These are phyloP conservation scores for Callithrix jacchus DNA, from an alignment of 2,113 vertebrate species.

Conservation along the genomic window DNA sequence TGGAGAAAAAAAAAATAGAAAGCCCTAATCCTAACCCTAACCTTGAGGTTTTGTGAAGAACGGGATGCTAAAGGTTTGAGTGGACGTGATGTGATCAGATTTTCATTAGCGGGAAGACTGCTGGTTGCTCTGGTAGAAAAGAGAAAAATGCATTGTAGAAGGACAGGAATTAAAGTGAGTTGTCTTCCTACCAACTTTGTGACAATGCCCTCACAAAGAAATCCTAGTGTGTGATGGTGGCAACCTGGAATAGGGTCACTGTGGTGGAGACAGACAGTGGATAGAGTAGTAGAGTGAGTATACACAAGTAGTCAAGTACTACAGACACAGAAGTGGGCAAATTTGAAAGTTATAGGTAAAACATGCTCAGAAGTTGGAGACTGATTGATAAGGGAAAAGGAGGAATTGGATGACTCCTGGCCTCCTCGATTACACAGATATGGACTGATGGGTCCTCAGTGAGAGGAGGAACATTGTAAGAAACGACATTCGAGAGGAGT, in stretches of 20 bases:
- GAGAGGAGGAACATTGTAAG: not conserved
- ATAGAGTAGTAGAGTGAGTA: accelerated
- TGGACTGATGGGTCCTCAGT: accelerated
- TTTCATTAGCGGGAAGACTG: not conserved
- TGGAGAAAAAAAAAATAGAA: not conserved
- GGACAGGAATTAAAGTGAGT: not conserved
- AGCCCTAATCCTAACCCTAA: not conserved
- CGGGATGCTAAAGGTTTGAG: not conserved
- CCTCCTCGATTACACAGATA: not conserved
- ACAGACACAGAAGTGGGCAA: not conserved
- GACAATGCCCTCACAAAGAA: accelerated
- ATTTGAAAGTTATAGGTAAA: not conserved
- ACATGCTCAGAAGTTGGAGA: not conserved
- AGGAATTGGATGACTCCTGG: no score
- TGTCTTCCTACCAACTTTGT: no score
- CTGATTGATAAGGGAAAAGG: not conserved
- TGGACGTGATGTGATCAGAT: not conserved
- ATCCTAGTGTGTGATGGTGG: not conserved
- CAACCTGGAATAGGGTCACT: accelerated
- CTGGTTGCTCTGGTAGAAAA: not conserved
- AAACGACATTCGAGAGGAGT: not conserved
- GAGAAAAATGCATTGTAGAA: not conserved
- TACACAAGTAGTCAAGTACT: no score
- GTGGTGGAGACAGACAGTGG: not conserved
- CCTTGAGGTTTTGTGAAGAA: not conserved